These are phyloP conservation scores for Trichogramma evanescens DNA, from an alignment of 2,888 invertebrate species.

Conservation along the genomic window DNA sequence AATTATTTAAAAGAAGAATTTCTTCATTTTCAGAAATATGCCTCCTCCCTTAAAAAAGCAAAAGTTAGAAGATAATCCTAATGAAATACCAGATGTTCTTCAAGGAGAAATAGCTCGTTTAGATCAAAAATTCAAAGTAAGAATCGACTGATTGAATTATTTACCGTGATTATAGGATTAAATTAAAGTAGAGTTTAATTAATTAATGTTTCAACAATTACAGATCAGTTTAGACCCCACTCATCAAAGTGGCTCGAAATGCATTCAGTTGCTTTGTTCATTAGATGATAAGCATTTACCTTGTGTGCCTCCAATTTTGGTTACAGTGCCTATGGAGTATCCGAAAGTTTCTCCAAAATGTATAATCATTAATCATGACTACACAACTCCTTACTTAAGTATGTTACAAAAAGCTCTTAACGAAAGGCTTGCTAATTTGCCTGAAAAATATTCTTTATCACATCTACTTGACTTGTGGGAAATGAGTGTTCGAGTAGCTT, in stretches of 20 bases:
- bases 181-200: background rate
- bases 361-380: constrained; percentile 64
- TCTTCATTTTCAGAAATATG: constrained; percentile 52
- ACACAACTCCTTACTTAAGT: constrained; percentile 70
- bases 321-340: constrained; percentile 79
- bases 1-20: background rate
- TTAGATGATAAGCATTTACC: constrained; percentile 85
- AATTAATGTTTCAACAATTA: background rate
- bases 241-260: constrained; percentile 62
- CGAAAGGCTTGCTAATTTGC: constrained; percentile 71
- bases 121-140: constrained; percentile 81
- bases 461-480: constrained; percentile 91
- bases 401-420: constrained; percentile 68
- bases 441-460: constrained; percentile 75
- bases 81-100: constrained; percentile 79
- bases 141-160: background rate
- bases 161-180: background rate
- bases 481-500: constrained; percentile 89
- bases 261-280: constrained; percentile 74
- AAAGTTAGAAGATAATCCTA: constrained; percentile 61
- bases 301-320: constrained; percentile 82
- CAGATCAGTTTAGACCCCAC: constrained; percentile 52
- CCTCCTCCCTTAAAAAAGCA: constrained; percentile 68
- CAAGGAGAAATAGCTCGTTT: constrained; percentile 91
- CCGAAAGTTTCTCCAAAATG: constrained; percentile 62